Conservation (phyloP, 2,113 vertebrate species). For the Eretmodus cyanostictus region DNA sequence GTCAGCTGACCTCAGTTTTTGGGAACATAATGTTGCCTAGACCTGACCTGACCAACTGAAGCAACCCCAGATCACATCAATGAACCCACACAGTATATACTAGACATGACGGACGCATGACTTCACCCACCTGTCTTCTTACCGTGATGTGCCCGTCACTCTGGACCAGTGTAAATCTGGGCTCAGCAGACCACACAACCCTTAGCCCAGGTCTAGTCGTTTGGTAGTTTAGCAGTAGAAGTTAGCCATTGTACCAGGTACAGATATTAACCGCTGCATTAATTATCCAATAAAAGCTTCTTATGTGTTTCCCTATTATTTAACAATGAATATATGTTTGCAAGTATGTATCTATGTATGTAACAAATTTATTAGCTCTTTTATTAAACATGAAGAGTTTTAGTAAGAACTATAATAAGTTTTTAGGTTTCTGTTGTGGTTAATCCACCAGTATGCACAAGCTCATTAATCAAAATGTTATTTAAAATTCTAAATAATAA, state of each 20-base stretch:
- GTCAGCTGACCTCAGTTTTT: background rate
- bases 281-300: background rate
- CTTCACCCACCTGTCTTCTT: background rate
- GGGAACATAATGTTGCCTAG: background rate
- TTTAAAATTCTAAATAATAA: background rate
- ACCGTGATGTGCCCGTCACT: background rate
- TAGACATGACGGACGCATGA: background rate
- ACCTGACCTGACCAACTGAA: background rate
- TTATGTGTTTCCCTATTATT: background rate
- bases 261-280: background rate
- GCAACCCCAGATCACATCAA: background rate
- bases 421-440: background rate
- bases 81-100: background rate
- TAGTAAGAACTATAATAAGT: background rate
- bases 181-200: background rate
- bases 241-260: background rate
- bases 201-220: background rate
- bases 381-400: background rate
- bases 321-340: background rate
- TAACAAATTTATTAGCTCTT: background rate
- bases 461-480: background rate
- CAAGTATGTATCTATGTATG: background rate
- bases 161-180: background rate
- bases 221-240: background rate
- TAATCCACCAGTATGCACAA: background rate